phyloP scores from a whole-genome alignment of 2,113 vertebrate species.

The Sclerurus mexicanus region DNA sequence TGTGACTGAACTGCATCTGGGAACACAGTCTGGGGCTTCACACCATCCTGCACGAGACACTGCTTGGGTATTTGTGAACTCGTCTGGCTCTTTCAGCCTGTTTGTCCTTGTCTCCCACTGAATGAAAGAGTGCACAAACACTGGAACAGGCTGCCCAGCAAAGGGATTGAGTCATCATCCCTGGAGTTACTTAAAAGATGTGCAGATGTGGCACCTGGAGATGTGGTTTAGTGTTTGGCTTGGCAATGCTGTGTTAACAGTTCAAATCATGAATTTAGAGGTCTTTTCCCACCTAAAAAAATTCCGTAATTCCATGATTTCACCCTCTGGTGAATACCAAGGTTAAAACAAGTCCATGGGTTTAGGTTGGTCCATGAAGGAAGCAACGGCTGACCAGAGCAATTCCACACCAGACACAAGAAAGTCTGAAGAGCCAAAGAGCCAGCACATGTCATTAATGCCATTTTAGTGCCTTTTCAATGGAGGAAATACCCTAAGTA shows the following conservation, averaged over 20 bases:
- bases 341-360: neutral
- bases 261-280: neutral
- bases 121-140: neutral
- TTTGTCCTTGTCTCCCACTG: neutral
- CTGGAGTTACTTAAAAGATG: neutral
- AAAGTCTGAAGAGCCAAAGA: neutral
- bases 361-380: neutral
- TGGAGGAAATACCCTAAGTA: neutral
- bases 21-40: neutral
- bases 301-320: neutral
- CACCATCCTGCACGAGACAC: neutral
- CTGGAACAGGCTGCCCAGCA: neutral
- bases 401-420: neutral
- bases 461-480: neutral
- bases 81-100: neutral
- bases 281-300: neutral
- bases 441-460: neutral
- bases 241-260: neutral
- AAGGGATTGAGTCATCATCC: neutral
- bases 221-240: neutral
- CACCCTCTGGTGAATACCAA: neutral
- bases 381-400: neutral
- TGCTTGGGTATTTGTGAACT: neutral
- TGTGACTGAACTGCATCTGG: neutral
- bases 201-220: neutral